phyloP scores from a whole-genome alignment of 1,140 invertebrate genomes.

The Drosophila lini region DNA sequence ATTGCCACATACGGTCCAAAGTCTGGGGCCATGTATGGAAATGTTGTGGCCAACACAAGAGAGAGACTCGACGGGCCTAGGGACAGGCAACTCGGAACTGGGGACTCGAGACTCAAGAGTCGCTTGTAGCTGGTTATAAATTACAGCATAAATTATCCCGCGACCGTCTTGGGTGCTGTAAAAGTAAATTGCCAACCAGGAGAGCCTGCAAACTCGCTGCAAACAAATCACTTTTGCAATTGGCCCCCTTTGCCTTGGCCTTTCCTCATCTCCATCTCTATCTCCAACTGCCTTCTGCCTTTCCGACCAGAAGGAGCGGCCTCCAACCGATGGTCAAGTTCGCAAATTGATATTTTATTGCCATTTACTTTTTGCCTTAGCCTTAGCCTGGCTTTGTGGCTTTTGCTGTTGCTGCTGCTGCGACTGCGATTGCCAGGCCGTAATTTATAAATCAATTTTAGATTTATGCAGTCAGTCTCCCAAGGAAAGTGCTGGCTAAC shows the following conservation, averaged over 20 bases:
- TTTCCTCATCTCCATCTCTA: constrained; percentile 2
- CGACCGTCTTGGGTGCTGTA: constrained; percentile 51
- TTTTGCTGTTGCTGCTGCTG: constrained; percentile 2
- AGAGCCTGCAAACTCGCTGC: constrained; percentile 29
- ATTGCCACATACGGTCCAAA: constrained; percentile 46
- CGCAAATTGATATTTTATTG: constrained; percentile 67
- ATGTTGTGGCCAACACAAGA: constrained; percentile 27
- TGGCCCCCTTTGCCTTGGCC: constrained; percentile 24
- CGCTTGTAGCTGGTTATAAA: constrained; percentile 51
- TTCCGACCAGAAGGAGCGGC: background rate
- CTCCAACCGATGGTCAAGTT: constrained; percentile 39
- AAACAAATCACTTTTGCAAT: constrained; percentile 66
- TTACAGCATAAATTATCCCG: constrained; percentile 63
- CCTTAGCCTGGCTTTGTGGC: constrained; percentile 11
- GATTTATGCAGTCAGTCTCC: constrained; percentile 27
- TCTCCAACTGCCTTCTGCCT: background rate
- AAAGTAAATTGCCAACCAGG: constrained; percentile 55
- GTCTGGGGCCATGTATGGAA: constrained; percentile 53
- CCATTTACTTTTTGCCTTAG: constrained; percentile 47
- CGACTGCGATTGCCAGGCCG: constrained; percentile 14
- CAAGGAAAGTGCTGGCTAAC: constrained; percentile 34
- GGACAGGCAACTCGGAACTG: constrained; percentile 1
- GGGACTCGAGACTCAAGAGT: constrained; percentile 1
- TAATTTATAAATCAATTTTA: constrained; percentile 61
- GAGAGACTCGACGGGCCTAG: background rate